These are phyloP conservation scores for Merodon equestris DNA, from an alignment of 2,888 invertebrate genomes.

Conservation along the genomic window DNA sequence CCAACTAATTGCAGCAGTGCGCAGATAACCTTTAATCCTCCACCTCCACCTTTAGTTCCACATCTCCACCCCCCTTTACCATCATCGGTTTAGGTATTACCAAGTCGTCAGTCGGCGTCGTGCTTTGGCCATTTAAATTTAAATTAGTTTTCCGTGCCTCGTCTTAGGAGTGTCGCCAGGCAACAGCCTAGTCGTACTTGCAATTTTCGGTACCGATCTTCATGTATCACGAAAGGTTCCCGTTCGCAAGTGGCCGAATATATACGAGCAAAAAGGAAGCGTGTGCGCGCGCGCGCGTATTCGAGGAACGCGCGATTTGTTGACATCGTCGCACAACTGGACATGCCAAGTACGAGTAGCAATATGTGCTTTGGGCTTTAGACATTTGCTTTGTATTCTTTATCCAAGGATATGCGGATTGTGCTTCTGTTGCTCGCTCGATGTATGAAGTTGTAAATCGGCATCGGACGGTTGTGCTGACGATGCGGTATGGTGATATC, in stretches of 20 bases:
- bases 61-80: slow-evolving; percentile 9
- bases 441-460: slow-evolving; percentile 66
- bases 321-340: slow-evolving; percentile 47
- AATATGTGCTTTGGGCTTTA: slow-evolving; percentile 37
- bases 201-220: slow-evolving; percentile 63
- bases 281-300: slow-evolving; percentile 63
- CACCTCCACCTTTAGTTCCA: slow-evolving; percentile 48
- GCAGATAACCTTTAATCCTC: slow-evolving; percentile 68
- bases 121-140: slow-evolving; percentile 75
- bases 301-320: slow-evolving; percentile 65
- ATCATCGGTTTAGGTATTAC: slow-evolving; percentile 5
- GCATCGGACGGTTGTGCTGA: slow-evolving; percentile 27
- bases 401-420: slow-evolving; percentile 18
- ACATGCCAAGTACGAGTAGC: slow-evolving; percentile 17
- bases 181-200: slow-evolving; percentile 22
- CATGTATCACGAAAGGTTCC: no score
- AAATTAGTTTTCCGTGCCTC: slow-evolving; percentile 76
- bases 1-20: slow-evolving; percentile 68
- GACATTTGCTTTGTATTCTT: slow-evolving; percentile 18
- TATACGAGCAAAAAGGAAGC: background rate
- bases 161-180: slow-evolving; percentile 66
- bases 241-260: no score
- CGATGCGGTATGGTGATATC: slow-evolving; percentile 52
- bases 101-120: slow-evolving; percentile 57
- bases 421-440: slow-evolving; percentile 18